These are phyloP conservation scores for Platichthys stellatus DNA, from an alignment of 2,113 vertebrate species.

Conservation along the genomic window DNA sequence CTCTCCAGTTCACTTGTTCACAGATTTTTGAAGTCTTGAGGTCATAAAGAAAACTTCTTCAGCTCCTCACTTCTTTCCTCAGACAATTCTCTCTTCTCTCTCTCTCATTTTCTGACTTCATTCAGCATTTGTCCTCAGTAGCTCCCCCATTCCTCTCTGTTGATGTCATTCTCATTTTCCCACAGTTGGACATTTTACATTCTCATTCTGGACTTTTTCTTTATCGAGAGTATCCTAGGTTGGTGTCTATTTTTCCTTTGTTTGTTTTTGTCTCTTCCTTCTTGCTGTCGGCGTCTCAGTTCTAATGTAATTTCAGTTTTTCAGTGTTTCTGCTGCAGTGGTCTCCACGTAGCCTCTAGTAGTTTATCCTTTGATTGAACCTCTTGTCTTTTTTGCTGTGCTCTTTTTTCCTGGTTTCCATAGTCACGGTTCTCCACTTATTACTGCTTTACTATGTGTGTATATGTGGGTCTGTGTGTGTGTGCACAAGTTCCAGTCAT, in stretches of 20 bases:
- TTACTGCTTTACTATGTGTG: not conserved
- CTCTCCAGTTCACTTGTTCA: constrained; percentile 54
- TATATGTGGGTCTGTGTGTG: too few relatives aligned
- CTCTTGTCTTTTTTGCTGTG: not conserved
- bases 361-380: constrained; percentile 34
- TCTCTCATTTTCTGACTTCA: constrained; percentile 8
- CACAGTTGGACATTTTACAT: constrained; percentile 23
- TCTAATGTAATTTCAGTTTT: constrained; percentile 31
- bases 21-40: constrained; percentile 63
- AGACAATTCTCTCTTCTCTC: not conserved
- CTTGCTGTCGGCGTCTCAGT: constrained; percentile 26
- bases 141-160: constrained; percentile 12
- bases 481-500: too few relatives aligned
- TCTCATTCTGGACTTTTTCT: constrained; percentile 34
- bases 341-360: constrained; percentile 32
- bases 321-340: constrained; percentile 12
- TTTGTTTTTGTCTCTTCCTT: constrained; percentile 13
- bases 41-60: constrained; percentile 66
- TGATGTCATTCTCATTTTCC: constrained; percentile 26
- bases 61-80: constrained; percentile 27
- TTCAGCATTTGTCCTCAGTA: constrained; percentile 13
- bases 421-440: not conserved
- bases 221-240: constrained; percentile 10
- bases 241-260: not conserved
- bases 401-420: not conserved